phyloP scores from a whole-genome alignment of 2,113 vertebrate species.

The Oophaga pumilio region DNA sequence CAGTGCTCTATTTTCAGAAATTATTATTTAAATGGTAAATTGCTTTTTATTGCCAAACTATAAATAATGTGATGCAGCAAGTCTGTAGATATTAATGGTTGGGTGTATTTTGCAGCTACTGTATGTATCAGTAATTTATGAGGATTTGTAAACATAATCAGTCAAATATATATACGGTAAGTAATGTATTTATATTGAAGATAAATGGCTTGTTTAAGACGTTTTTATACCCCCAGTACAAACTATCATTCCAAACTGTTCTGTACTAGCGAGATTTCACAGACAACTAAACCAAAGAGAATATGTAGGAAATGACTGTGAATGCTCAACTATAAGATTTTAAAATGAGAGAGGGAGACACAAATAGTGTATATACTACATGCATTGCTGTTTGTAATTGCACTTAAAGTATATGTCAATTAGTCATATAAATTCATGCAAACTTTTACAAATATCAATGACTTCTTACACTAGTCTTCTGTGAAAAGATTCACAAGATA shows the following conservation, averaged over 20 bases:
- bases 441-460: too few species aligned
- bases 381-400: neutral
- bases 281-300: neutral
- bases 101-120: neutral
- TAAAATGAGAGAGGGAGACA: neutral
- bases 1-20: slow-evolving; percentile 46
- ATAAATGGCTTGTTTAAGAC: slow-evolving; percentile 7
- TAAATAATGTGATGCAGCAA: slow-evolving; percentile 8
- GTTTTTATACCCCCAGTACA: neutral
- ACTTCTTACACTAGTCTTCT: too few species aligned
- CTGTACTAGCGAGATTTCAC: neutral
- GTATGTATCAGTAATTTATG: slow-evolving; percentile 15
- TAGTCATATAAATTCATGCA: neutral
- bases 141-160: slow-evolving; percentile 25
- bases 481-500: too few species aligned
- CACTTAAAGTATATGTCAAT: neutral
- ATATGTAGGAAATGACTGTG: neutral
- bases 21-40: slow-evolving; percentile 60
- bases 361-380: neutral
- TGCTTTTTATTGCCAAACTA: neutral
- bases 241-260: neutral
- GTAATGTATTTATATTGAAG: slow-evolving; percentile 21
- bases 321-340: neutral
- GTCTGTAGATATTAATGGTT: slow-evolving; percentile 12
- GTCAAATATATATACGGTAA: slow-evolving; percentile 37